A percentile compares a stretch with the other conserved stretches of the same genome.
Conservation (phyloP, 2,888 invertebrate genomes). For the Leptura quadrifasciata region DNA sequence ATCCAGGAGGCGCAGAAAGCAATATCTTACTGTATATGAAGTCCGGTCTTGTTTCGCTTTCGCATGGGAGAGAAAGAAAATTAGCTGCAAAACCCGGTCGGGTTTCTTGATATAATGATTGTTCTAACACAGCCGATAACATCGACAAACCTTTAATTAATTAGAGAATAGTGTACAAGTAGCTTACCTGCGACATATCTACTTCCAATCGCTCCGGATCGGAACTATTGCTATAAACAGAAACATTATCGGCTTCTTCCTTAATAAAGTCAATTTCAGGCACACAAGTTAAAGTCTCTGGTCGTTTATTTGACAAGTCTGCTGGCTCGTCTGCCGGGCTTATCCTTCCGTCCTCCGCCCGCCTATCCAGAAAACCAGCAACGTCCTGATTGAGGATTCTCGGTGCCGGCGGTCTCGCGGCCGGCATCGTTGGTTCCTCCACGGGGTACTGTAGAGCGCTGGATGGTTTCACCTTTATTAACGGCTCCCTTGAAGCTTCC, state of each 20-base stretch:
- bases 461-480: conserved; percentile 58
- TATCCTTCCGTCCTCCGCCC: conserved; percentile 32
- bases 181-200: conserved; percentile 77
- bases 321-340: conserved; percentile 68
- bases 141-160: too few relatives aligned
- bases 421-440: conserved; percentile 27
- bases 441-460: conserved; percentile 50
- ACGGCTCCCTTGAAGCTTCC: conserved; percentile 40
- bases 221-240: conserved; percentile 81
- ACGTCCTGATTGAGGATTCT: conserved; percentile 33
- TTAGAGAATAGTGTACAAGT: conserved; percentile 8
- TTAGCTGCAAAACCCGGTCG: too few relatives aligned
- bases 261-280: conserved; percentile 72
- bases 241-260: conserved; percentile 66
- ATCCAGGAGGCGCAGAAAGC: too few relatives aligned
- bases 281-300: conserved; percentile 71
- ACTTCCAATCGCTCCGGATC: conserved; percentile 86
- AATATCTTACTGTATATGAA: too few relatives aligned
- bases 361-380: conserved; percentile 24
- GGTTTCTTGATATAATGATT: too few relatives aligned
- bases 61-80: too few relatives aligned
- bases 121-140: too few relatives aligned
- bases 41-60: too few relatives aligned
- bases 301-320: conserved; percentile 70
- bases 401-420: not conserved